Evolutionary conservation across 2,888 invertebrate genomes (phyloP), one percentile per base, ranked within the genome.

Genomic region (Acronicta leporina): DNA sequence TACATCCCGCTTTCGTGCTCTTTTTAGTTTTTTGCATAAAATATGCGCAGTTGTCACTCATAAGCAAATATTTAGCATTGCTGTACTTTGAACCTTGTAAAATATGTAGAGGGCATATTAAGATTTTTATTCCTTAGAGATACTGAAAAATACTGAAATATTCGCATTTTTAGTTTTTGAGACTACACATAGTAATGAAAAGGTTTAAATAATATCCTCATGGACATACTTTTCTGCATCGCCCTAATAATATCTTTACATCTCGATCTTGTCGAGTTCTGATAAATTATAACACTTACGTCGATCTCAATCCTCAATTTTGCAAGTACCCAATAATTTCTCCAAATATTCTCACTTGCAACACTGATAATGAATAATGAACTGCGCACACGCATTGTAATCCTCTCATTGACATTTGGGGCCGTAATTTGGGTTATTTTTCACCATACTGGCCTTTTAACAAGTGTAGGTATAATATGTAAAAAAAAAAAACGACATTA

Each of bases 361-460:
- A 53, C 73, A 73, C 46, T 43, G 59, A 49, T 65, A 66, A 72
- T 74, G 65, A 78, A 79, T 74, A 72, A 78, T 73, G 68, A 42
- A 59, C 57, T 33, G 47, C 42, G 48, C 35, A 61, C 15, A 47
- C n/a, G 75, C 75, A 79, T 79, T 79, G 67, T 77, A 79, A 79
- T 81, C 73, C 75, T 62, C 70, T 75, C 72, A 70, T 77, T 83
- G 77, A 75, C 79, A 83, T 82, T 81, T 75, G 46, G 42, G 43
- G 16, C 50, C 56, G 65, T 75, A 69, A 77, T 80, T 77, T 61
- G 49, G 58, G 71, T 70, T 77, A 75, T 74, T 77, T 57, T 70
- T 77, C 71, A 71, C 64, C 20, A 56, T 52, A 61, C 51, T 73
- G 20, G 69, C 73, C 72, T 76, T 78, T 73, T 67, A 56, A 49